phyloP scores from a whole-genome alignment of 2,797 vertebrate species.

The Falco columbarius region DNA sequence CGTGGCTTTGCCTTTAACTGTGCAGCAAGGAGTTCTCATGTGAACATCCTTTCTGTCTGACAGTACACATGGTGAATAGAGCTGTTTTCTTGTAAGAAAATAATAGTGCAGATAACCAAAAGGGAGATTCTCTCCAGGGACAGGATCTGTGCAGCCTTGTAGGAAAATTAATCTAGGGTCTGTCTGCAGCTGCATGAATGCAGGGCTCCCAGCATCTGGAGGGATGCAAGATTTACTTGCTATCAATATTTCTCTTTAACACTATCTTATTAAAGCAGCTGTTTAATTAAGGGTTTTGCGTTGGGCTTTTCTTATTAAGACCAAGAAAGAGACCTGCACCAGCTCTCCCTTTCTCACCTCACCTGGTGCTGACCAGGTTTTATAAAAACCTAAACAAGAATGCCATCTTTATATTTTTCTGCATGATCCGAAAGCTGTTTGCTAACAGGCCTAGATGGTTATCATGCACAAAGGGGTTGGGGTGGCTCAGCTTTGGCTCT shows the following conservation, averaged over 20 bases:
- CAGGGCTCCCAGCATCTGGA: not conserved
- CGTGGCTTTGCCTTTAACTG: not conserved
- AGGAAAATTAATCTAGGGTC: not conserved
- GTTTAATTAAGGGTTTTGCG: not conserved
- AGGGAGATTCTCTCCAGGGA: not conserved
- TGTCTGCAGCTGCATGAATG: not conserved
- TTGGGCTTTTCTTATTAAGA: not conserved
- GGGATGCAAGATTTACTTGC: not conserved
- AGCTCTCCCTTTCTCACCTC: not conserved
- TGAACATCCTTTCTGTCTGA: not conserved
- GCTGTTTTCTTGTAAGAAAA: not conserved
- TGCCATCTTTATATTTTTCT: not conserved
- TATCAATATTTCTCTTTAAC: not conserved
- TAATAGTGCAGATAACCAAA: not conserved
- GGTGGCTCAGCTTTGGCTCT: not conserved
- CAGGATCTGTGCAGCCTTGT: not conserved
- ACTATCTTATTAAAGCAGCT: not conserved
- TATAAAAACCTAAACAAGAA: not conserved
- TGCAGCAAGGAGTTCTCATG: not conserved
- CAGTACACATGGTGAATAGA: fast-evolving
- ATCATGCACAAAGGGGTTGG: not conserved
- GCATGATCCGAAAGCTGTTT: not conserved
- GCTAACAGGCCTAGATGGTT: not conserved
- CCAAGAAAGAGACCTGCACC: not conserved
- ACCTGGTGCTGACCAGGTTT: not conserved